These are phyloP conservation scores for Pangasius djambal DNA, from an alignment of 2,797 vertebrate species.

Conservation along the genomic window DNA sequence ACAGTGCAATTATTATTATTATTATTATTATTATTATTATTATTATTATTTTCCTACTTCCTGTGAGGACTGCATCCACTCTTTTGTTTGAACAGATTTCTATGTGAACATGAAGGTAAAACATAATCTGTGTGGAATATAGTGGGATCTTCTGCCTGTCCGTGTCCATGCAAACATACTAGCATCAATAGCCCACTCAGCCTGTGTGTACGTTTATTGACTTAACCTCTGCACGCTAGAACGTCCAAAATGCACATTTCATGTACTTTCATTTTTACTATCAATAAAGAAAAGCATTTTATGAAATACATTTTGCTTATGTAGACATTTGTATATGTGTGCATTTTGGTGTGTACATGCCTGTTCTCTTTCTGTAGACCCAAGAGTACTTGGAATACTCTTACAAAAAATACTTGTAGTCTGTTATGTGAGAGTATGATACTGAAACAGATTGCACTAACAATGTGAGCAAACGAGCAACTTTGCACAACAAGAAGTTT, in stretches of 20 bases:
- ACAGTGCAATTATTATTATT: constrained; percentile 74
- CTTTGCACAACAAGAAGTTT: not conserved
- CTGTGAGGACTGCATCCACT: constrained; percentile 80
- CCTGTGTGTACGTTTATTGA: constrained; percentile 82
- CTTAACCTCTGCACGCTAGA: constrained; percentile 86
- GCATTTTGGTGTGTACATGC: constrained; percentile 29
- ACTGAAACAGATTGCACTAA: not conserved
- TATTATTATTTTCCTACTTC: constrained; percentile 62
- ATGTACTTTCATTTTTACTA: constrained; percentile 88
- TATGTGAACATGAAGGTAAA: constrained; percentile 75
- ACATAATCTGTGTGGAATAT: constrained; percentile 74
- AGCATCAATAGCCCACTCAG: constrained; percentile 79
- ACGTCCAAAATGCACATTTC: constrained; percentile 85
- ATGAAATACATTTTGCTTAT: constrained; percentile 73
- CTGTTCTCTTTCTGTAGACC: constrained; percentile 4
- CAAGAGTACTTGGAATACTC: not conserved
- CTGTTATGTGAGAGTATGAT: not conserved
- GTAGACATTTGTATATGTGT: constrained; percentile 43
- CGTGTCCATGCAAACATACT: constrained; percentile 63
- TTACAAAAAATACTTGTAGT: not conserved
- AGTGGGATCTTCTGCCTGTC: constrained; percentile 74
- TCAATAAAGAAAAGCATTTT: constrained; percentile 85
- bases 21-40: constrained; percentile 60
- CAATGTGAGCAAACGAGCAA: not conserved
- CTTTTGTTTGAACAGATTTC: constrained; percentile 75